phyloP scores from a whole-genome alignment of 2,797 vertebrate species.

The Sebastes iracundus region DNA sequence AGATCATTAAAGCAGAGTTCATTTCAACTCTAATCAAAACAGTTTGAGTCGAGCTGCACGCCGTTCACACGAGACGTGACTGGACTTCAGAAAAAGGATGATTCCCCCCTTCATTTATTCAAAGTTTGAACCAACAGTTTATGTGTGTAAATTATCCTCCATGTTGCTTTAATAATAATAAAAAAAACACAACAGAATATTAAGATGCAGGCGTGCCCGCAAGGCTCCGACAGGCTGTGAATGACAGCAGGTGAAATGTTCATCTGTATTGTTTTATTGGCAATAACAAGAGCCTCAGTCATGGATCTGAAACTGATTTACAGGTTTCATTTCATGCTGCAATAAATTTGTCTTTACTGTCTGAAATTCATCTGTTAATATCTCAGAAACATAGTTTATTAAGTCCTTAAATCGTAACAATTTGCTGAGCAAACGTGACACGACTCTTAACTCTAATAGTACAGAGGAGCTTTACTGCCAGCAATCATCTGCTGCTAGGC shows the following conservation, averaged over 20 bases:
- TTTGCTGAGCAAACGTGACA: conserved; percentile 45
- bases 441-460: conserved; percentile 28
- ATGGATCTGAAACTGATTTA: conserved; percentile 54
- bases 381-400: conserved; percentile 62
- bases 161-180: conserved; percentile 25
- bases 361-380: conserved; percentile 64
- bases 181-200: conserved; percentile 31
- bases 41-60: conserved; percentile 35
- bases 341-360: conserved; percentile 57
- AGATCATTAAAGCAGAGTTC: conserved; percentile 66
- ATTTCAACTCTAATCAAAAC: conserved; percentile 67
- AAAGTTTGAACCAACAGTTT: conserved; percentile 32
- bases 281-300: conserved; percentile 42
- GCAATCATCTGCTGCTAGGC: conserved; percentile 35
- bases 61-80: conserved; percentile 46
- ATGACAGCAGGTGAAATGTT: conserved; percentile 54
- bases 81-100: conserved; percentile 38
- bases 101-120: conserved; percentile 10
- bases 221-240: conserved; percentile 16
- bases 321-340: conserved; percentile 59
- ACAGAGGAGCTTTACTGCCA: conserved; percentile 37
- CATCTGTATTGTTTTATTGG: conserved; percentile 41
- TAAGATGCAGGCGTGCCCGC: conserved; percentile 21
- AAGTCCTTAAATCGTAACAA: conserved; percentile 67
- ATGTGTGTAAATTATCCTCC: conserved; percentile 23